phyloP scores from a whole-genome alignment of 2,113 vertebrate genomes.

The Corvus cornix region DNA sequence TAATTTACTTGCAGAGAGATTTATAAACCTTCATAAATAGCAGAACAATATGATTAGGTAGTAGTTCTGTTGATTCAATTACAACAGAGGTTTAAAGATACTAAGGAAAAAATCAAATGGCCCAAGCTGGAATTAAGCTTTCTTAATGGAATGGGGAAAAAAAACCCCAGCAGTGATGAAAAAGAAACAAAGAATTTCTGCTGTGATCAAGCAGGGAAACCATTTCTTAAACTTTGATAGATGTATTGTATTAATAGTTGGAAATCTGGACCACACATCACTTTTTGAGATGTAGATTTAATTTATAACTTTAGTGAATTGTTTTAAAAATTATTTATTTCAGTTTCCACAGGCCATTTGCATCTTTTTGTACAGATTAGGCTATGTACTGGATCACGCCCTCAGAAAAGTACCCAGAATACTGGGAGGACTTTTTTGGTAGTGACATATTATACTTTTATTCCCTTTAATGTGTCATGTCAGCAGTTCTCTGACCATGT shows the following conservation, averaged over 20 bases:
- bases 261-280: neutral
- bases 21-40: constrained; percentile 63
- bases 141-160: neutral
- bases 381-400: neutral
- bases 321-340: neutral
- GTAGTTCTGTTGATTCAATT: constrained; percentile 63
- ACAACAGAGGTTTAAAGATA: constrained; percentile 40
- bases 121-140: constrained; percentile 19
- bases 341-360: neutral
- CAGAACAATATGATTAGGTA: constrained; percentile 56
- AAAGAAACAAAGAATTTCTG: neutral
- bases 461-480: neutral
- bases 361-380: neutral
- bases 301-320: neutral
- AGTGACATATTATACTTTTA: neutral
- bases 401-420: neutral
- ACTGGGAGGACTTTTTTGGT: neutral
- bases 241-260: neutral
- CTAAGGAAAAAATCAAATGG: constrained; percentile 22
- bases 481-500: neutral
- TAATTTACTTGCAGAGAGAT: constrained; percentile 66
- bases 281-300: neutral
- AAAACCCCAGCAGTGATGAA: neutral
- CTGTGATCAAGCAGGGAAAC: neutral
- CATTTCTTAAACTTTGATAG: neutral